Conservation (phyloP, 2,888 invertebrate species). For the Scaptomyza flava region DNA sequence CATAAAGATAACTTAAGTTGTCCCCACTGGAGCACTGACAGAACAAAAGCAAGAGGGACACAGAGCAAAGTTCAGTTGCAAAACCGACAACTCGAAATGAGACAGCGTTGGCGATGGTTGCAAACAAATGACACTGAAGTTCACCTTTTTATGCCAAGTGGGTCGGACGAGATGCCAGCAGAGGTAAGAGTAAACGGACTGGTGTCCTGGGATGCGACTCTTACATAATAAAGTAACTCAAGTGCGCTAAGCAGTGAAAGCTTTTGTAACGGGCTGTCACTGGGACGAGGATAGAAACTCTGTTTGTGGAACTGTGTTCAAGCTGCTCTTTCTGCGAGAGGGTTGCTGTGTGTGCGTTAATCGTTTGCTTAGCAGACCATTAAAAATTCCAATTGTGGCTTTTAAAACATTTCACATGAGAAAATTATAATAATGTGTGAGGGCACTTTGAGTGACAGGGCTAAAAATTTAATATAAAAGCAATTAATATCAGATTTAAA, state of each 20-base stretch:
- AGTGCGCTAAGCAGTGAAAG: slow-evolving; percentile 62
- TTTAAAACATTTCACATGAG: too few relatives aligned
- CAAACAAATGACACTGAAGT: slow-evolving; percentile 70
- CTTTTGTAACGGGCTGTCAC: slow-evolving; percentile 57
- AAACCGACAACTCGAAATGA: slow-evolving; percentile 8
- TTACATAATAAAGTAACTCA: slow-evolving; percentile 66
- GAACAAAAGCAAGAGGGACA: not conserved
- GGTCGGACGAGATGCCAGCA: slow-evolving; percentile 2
- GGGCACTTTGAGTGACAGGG: rapidly evolving
- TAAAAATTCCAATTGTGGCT: not conserved
- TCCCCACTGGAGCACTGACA: slow-evolving; percentile 56
- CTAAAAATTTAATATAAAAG: too few relatives aligned
- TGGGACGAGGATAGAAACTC: slow-evolving; percentile 13
- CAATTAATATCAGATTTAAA: too few relatives aligned
- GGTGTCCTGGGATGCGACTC: slow-evolving; percentile 44
- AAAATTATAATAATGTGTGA: too few relatives aligned
- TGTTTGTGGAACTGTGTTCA: slow-evolving; percentile 8
- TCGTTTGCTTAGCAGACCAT: not conserved
- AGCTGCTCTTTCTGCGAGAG: slow-evolving; percentile 5
- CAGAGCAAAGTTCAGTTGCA: slow-evolving; percentile 33
- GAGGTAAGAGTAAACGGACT: not conserved
- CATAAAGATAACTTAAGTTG: slow-evolving; percentile 72
- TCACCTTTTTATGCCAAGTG: slow-evolving; percentile 67
- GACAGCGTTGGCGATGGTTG: slow-evolving; percentile 31
- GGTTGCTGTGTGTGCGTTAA: not conserved